Conservation (phyloP, 2,797 vertebrate species). For the Macrochelys suwanniensis region DNA sequence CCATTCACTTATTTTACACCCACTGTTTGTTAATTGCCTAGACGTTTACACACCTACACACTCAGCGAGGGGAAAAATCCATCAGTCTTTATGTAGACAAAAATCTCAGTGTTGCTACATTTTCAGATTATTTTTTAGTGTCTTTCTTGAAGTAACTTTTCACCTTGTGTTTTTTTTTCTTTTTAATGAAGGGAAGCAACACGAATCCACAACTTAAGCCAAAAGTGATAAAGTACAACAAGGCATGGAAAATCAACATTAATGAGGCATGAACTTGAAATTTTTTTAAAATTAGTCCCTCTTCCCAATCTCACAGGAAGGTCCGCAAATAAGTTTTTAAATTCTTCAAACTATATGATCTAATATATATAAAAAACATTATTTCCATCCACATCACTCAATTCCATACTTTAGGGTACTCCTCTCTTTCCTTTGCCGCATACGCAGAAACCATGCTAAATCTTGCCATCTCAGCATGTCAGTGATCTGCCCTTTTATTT, state of each 20-base stretch:
- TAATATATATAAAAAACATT: background rate
- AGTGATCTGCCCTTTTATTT: background rate
- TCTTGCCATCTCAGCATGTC: background rate
- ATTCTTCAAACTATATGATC: background rate
- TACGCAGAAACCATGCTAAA: background rate
- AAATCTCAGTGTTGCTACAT: background rate
- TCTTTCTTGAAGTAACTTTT: background rate
- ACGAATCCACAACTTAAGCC: background rate
- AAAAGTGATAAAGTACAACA: background rate
- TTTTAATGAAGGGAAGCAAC: background rate
- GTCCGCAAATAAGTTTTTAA: background rate
- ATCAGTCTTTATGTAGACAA: background rate
- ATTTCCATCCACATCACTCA: background rate
- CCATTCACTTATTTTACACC: background rate
- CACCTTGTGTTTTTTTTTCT: background rate
- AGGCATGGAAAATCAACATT: background rate
- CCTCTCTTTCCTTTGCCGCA: background rate
- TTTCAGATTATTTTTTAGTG: background rate
- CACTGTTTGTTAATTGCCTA: background rate
- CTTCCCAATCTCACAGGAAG: background rate
- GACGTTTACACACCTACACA: background rate
- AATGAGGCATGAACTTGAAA: rapidly evolving
- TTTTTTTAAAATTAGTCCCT: background rate
- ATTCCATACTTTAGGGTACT: background rate
- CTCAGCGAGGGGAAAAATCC: background rate